Evolutionary conservation across 2,888 invertebrate genomes (phyloP).

Genomic region (Cryptosula pallasiana): DNA sequence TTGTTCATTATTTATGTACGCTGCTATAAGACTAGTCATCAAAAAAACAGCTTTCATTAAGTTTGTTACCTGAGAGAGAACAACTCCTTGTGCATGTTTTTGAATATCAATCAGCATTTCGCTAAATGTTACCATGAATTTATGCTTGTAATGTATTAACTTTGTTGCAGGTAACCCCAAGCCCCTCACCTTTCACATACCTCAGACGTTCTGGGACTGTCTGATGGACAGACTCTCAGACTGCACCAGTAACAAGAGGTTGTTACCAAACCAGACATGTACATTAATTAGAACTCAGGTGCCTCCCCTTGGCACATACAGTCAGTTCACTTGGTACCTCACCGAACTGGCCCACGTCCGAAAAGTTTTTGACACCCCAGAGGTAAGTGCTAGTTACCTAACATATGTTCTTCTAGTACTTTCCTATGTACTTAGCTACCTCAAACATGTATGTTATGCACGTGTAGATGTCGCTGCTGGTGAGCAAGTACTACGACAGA

Average conservation of each 20-base stretch:
- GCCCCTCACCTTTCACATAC: slow-evolving; percentile 66
- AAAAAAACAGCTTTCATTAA: background rate
- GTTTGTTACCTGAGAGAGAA: no score
- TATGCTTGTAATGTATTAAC: no score
- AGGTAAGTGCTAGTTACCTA: slow-evolving; percentile 49
- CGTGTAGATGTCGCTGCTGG: slow-evolving; percentile 61
- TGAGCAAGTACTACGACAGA: slow-evolving; percentile 63
- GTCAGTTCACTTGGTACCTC: slow-evolving; percentile 69
- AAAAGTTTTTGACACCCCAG: slow-evolving; percentile 67
- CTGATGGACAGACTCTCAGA: slow-evolving; percentile 67
- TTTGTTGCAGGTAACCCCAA: slow-evolving; percentile 63
- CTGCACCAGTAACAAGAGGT: slow-evolving; percentile 61
- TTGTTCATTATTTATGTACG: background rate
- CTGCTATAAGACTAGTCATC: background rate
- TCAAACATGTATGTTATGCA: slow-evolving; percentile 17
- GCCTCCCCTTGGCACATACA: slow-evolving; percentile 64
- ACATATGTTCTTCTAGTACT: background rate
- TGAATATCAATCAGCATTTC: no score
- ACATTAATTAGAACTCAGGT: slow-evolving; percentile 61
- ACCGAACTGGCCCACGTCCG: slow-evolving; percentile 67
- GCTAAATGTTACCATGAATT: no score
- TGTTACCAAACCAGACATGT: slow-evolving; percentile 62
- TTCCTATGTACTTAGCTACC: background rate
- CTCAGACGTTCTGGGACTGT: slow-evolving; percentile 67
- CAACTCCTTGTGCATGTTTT: no score